phyloP scores from a whole-genome alignment of 2,113 vertebrate genomes.

The Ovis aries region DNA sequence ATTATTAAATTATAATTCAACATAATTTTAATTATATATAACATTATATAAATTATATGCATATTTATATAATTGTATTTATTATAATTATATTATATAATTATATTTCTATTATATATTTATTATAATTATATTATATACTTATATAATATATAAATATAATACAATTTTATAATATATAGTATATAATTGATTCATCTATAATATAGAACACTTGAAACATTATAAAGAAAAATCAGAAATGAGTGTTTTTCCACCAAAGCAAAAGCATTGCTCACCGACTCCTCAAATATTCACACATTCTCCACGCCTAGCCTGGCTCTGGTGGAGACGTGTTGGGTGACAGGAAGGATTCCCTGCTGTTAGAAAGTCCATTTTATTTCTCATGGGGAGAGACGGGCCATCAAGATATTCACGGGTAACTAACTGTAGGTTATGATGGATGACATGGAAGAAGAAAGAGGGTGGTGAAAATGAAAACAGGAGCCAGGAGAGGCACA shows the following conservation, averaged over 20 bases:
- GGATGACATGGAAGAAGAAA: neutral
- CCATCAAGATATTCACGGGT: neutral
- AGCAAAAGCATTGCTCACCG: neutral
- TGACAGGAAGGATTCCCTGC: neutral
- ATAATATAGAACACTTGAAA: neutral
- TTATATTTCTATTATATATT: neutral
- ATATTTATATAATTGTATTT: neutral
- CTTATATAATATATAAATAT: too few species aligned
- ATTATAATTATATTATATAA: neutral
- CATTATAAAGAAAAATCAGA: neutral
- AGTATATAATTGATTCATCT: neutral
- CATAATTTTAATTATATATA: neutral
- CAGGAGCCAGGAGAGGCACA: neutral
- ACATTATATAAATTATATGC: neutral
- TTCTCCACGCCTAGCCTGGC: neutral
- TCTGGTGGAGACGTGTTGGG: neutral
- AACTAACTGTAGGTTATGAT: neutral
- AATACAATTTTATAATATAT: neutral
- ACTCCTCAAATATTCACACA: neutral
- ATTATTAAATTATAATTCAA: neutral
- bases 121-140: neutral
- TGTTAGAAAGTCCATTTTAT: neutral
- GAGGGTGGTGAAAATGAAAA: neutral
- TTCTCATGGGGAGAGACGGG: neutral
- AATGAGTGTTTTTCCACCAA: neutral